Conservation (phyloP, 2,113 vertebrate species). For the Ginglymostoma cirratum region DNA sequence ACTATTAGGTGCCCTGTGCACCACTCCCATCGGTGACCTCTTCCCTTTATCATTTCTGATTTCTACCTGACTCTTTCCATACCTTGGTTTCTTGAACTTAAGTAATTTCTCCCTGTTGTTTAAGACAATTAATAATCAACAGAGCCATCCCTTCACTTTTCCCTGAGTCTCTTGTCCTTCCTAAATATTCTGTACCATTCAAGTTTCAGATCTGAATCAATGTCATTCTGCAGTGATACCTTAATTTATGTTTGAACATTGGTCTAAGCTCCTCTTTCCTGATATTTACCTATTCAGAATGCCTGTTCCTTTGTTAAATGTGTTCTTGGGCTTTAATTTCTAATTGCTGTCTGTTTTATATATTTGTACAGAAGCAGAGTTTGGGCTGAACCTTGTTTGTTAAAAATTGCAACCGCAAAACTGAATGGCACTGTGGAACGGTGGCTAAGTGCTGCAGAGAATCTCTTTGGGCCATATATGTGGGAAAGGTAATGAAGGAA, state of each 20-base stretch:
- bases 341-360: conserved; percentile 25
- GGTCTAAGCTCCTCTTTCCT: neutral
- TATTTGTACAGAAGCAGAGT: conserved; percentile 75
- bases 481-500: conserved; percentile 78
- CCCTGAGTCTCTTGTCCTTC: too few species aligned
- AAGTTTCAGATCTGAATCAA: too few species aligned
- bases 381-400: conserved; percentile 90
- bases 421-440: conserved; percentile 82
- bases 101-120: too few species aligned
- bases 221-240: too few species aligned
- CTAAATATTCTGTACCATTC: too few species aligned
- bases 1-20: too few species aligned
- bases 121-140: too few species aligned
- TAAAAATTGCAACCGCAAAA: conserved; percentile 80
- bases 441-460: conserved; percentile 82
- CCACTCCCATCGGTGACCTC: too few species aligned
- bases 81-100: too few species aligned
- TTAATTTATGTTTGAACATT: neutral
- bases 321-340: neutral
- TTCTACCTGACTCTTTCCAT: too few species aligned
- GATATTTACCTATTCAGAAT: neutral
- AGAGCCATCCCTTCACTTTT: too few species aligned
- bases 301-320: neutral
- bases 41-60: too few species aligned
- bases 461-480: conserved; percentile 83